A percentile compares a stretch with the other conserved stretches of the same genome.
Conservation (phyloP, 2,888 invertebrate genomes). For the Neoitamus cyanurus region DNA sequence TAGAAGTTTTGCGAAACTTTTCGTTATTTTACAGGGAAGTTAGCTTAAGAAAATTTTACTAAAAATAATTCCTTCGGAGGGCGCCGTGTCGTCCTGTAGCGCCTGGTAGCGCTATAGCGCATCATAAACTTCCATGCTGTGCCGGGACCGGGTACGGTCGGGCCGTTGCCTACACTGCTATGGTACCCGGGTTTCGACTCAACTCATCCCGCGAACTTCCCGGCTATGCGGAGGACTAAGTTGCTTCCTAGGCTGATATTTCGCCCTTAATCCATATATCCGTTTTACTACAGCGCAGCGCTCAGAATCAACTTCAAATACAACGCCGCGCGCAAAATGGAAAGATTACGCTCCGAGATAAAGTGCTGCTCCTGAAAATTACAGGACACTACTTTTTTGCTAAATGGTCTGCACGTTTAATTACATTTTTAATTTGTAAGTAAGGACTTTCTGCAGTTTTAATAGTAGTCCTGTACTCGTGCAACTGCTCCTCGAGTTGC, state of each 20-base stretch:
- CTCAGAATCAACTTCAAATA: slow-evolving; percentile 23
- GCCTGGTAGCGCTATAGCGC: background rate
- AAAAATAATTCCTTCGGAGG: slow-evolving; percentile 29
- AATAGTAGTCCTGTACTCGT: background rate
- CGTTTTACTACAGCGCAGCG: background rate
- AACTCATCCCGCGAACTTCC: background rate
- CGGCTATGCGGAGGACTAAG: background rate
- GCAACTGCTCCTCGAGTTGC: background rate
- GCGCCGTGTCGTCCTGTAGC: background rate
- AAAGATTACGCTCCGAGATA: slow-evolving; percentile 23
- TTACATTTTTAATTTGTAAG: slow-evolving; percentile 36
- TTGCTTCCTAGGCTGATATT: slow-evolving; percentile 36
- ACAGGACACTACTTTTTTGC: slow-evolving; percentile 37
- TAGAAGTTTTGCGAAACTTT: slow-evolving; percentile 34
- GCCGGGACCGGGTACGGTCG: background rate
- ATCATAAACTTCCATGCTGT: slow-evolving; percentile 28
- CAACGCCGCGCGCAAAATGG: slow-evolving; percentile 14
- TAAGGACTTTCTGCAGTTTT: slow-evolving; percentile 20
- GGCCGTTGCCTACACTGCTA: background rate
- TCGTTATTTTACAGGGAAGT: slow-evolving; percentile 32
- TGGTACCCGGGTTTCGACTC: background rate
- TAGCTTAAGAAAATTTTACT: slow-evolving; percentile 39
- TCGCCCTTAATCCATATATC: slow-evolving; percentile 30
- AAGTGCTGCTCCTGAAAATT: slow-evolving; percentile 30
- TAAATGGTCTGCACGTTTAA: slow-evolving; percentile 37